Percentiles rank a stretch among this genome's conserved stretches.
phyloP scores from a whole-genome alignment of 1,140 invertebrate species.

The Drosophila hydei region DNA sequence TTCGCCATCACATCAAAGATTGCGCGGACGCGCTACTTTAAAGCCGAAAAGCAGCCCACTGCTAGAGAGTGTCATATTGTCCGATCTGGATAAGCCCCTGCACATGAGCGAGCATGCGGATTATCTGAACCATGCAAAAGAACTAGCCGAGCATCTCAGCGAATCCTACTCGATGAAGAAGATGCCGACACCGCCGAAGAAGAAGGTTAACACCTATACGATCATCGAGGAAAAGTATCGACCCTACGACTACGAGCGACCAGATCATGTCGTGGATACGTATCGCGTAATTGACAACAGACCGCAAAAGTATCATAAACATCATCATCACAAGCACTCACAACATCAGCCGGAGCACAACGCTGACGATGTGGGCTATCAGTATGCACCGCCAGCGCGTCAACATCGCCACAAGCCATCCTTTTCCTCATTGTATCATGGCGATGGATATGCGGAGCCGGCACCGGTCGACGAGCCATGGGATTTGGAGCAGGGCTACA shows the following conservation, averaged over 20 bases:
- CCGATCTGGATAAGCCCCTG: constrained; percentile 67
- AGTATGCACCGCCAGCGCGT: constrained; percentile 39
- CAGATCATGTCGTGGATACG: constrained; percentile 58
- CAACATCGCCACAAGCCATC: constrained; percentile 25
- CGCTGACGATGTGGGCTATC: constrained; percentile 52
- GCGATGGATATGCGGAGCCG: constrained; percentile 54
- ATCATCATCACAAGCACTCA: constrained; percentile 19
- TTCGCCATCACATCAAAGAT: constrained; percentile 55
- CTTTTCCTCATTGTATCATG: constrained; percentile 10
- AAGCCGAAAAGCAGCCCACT: constrained; percentile 57
- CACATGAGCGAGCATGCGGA: constrained; percentile 75
- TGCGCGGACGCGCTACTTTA: constrained; percentile 8
- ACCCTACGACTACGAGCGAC: constrained; percentile 49
- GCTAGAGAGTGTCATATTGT: constrained; percentile 69
- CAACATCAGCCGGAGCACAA: constrained; percentile 39
- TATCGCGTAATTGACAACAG: constrained; percentile 61
- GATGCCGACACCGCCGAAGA: constrained; percentile 52
- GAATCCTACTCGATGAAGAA: constrained; percentile 60
- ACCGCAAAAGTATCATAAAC: constrained; percentile 27
- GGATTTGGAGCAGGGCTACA: constrained; percentile 59
- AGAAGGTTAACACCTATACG: constrained; percentile 74
- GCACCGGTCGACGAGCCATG: constrained; percentile 64
- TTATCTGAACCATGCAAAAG: constrained; percentile 73
- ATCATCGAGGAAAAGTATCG: constrained; percentile 68
- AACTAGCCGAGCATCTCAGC: constrained; percentile 60